Evolutionary conservation across 2,113 vertebrate genomes (phyloP), one percentile per base, ranked within the genome.

Genomic region (Gadus macrocephalus): DNA sequence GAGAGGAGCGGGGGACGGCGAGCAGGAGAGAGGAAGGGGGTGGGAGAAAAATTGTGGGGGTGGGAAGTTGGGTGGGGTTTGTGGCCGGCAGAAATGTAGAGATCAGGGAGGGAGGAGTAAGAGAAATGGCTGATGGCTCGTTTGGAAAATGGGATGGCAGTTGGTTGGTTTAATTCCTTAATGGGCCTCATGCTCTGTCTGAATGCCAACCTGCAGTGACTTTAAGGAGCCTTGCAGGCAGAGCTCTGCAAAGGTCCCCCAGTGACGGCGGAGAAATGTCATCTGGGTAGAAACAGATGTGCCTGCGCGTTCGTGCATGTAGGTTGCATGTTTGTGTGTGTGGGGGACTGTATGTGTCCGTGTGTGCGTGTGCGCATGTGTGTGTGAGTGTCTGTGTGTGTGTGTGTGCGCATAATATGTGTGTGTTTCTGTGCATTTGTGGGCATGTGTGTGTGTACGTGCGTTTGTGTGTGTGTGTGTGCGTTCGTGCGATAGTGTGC

Each of bases 141-240:
- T 74, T 76, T 42, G 79, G 77, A 83, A 75, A 81, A 78, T 81
- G 84, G 62, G 73, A 72, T 64, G 71, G 71, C 62, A 78, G 73
- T 64, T 62, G 67, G 74, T 64, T 31, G 62, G 42, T 17, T 80
- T 64, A 79, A 89, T 76, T 81, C 76, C 76, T 80, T 19, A 64
- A 74, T 76, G 71, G 71, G 79, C 66, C 69, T 68, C 69, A n/a
- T 74, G 73, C 69, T 58, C 66, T 64, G 58, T 62, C 70, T 66
- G 68, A 73, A 62, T 64, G 70, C 69, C 63, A 62, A 55, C 35
- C 53, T 4, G 35, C 65, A 19, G 68, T 61, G 63, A 53, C 73
- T 69, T 64, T 75, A 68, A 86, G 80, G 74, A 73, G 70, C 66
- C 71, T 58, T 12, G 28, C 31, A 69, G 66, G 72, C 62, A 76